These are phyloP conservation scores for Nothobranchius furzeri DNA, from an alignment of 2,113 vertebrate genomes.

Conservation along the genomic window DNA sequence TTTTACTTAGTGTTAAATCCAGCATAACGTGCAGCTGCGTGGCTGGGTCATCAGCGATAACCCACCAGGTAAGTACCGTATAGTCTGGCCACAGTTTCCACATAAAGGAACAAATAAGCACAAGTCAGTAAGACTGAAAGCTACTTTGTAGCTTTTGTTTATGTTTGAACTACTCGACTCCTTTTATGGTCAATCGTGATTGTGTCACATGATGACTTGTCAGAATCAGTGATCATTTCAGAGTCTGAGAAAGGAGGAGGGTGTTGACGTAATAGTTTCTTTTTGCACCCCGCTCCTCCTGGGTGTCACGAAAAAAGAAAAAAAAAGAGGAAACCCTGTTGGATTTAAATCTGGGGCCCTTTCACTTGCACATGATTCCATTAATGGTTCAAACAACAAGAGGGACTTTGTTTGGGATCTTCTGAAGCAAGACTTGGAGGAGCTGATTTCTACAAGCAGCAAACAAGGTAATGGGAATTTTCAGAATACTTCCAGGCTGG, in stretches of 20 bases:
- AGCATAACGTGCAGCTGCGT: constrained; percentile 31
- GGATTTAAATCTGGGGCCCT: constrained; percentile 71
- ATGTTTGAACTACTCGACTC: background rate
- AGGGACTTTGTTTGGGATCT: background rate
- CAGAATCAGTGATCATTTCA: constrained; percentile 43
- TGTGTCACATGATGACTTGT: constrained; percentile 64
- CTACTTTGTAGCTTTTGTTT: background rate
- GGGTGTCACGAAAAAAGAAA: constrained; percentile 2
- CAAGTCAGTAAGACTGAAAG: background rate
- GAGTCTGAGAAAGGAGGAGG: background rate
- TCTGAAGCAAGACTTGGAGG: constrained; percentile 4
- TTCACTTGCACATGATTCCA: constrained; percentile 43
- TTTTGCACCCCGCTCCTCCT: constrained; percentile 71
- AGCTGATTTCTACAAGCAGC: constrained; percentile 7
- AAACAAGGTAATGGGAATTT: constrained; percentile 50
- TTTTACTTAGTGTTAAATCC: constrained; percentile 44
- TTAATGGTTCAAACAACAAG: constrained; percentile 26
- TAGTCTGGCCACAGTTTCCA: too few species aligned
- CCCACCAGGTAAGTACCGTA: constrained; percentile 28
- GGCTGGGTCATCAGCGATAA: constrained; percentile 25
- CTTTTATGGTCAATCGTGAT: background rate
- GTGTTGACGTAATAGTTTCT: constrained; percentile 57
- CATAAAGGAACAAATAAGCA: background rate
- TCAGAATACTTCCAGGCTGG: background rate
- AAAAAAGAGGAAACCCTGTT: constrained; percentile 76